A percentile compares a stretch with the other conserved stretches of the same genome.
Evolutionary conservation across 2,113 vertebrate species (phyloP).

Genomic region (Dendropsophus ebraccatus): DNA sequence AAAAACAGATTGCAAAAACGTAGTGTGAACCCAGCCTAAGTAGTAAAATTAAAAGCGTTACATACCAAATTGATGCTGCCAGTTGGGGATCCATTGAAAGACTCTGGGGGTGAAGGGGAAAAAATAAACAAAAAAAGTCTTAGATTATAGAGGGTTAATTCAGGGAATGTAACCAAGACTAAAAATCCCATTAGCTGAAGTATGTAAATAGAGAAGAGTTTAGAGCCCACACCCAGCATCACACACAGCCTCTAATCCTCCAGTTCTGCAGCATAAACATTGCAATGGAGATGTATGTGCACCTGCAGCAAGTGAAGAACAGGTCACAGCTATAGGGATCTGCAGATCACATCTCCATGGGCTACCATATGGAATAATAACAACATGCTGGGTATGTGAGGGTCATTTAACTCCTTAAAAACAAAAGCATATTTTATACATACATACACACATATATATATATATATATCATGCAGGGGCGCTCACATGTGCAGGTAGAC

Average conservation of each 20-base stretch:
- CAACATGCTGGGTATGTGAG: background rate
- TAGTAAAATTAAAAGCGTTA: constrained; percentile 51
- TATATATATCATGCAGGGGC: too few species aligned
- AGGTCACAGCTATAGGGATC: background rate
- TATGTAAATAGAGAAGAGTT: too few species aligned
- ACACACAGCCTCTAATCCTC: background rate
- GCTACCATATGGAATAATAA: background rate
- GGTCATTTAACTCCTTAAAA: background rate
- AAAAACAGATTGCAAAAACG: too few species aligned
- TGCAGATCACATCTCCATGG: background rate
- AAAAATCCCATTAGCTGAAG: too few species aligned
- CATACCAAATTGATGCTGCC: constrained; percentile 96
- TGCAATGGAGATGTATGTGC: constrained; percentile 10
- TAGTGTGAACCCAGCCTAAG: too few species aligned
- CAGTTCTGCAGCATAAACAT: constrained; percentile 31
- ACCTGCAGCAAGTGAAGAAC: constrained; percentile 40
- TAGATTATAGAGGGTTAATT: constrained; percentile 59
- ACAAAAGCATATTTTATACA: too few species aligned
- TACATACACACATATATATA: too few species aligned
- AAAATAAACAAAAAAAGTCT: constrained; percentile 63
- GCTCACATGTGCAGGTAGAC: too few species aligned
- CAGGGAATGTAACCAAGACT: constrained; percentile 41
- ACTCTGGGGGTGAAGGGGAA: constrained; percentile 75
- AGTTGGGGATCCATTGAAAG: constrained; percentile 96
- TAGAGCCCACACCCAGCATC: constrained; percentile 20